phyloP scores from a whole-genome alignment of 1,140 invertebrate species.

The Pissodes strobi region DNA sequence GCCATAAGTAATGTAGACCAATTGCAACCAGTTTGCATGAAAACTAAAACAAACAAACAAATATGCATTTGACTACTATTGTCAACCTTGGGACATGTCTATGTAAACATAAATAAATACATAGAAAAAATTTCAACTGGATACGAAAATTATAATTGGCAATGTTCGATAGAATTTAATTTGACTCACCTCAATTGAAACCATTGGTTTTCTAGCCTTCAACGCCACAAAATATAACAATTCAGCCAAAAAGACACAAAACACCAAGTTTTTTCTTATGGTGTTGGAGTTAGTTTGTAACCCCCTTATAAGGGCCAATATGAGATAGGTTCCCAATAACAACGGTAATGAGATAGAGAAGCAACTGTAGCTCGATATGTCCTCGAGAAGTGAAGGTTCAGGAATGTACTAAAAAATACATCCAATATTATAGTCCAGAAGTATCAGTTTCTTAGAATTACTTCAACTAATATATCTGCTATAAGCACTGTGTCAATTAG shows the following conservation, averaged over 20 bases:
- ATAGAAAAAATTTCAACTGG: too few species aligned
- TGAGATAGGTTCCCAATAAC: slow-evolving; percentile 73
- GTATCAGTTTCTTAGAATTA: too few species aligned
- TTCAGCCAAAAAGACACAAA: slow-evolving; percentile 85
- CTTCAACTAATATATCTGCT: too few species aligned
- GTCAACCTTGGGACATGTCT: too few species aligned
- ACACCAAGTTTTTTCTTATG: slow-evolving; percentile 90
- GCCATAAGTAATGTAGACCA: slow-evolving; percentile 89
- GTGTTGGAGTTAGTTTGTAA: slow-evolving; percentile 89
- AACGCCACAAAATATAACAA: slow-evolving; percentile 85
- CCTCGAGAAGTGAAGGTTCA: slow-evolving; percentile 80
- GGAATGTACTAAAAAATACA: slow-evolving; percentile 76
- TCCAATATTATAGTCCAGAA: too few species aligned
- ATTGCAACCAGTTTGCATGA: slow-evolving; percentile 91
- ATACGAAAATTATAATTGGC: too few species aligned
- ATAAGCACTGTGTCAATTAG: too few species aligned
- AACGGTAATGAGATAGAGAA: slow-evolving; percentile 84
- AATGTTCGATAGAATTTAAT: too few species aligned
- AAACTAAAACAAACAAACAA: too few species aligned
- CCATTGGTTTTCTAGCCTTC: slow-evolving; percentile 74
- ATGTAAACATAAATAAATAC: too few species aligned
- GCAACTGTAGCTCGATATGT: slow-evolving; percentile 86
- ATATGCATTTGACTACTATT: too few species aligned
- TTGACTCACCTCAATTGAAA: slow-evolving; percentile 73
- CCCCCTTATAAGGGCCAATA: slow-evolving; percentile 76